Conservation (phyloP, 2,888 invertebrate species). For the Sipha maydis region DNA sequence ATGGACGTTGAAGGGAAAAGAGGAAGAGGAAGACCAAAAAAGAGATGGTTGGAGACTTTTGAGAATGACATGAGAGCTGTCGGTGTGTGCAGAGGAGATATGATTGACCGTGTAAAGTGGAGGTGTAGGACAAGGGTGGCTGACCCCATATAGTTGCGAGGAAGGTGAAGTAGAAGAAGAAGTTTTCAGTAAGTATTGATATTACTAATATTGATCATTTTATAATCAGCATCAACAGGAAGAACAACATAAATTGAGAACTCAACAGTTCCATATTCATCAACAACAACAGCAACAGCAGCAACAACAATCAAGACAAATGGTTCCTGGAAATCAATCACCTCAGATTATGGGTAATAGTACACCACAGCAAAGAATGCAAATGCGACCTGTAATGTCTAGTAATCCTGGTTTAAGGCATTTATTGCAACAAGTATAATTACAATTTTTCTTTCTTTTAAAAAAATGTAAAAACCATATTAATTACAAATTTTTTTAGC, state of each 20-base stretch:
- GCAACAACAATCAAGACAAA: constrained; percentile 65
- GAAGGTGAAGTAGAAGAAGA: too few relatives aligned
- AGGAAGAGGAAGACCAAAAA: too few relatives aligned
- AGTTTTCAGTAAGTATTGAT: background rate
- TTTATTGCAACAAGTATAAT: constrained; percentile 79
- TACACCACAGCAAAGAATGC: constrained; percentile 71
- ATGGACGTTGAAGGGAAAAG: too few relatives aligned
- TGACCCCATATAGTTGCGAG: too few relatives aligned
- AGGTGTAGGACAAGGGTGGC: too few relatives aligned
- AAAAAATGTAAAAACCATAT: background rate
- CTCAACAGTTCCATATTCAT: constrained; percentile 70
- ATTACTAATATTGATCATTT: constrained; percentile 27
- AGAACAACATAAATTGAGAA: constrained; percentile 67
- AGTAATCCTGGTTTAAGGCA: constrained; percentile 83
- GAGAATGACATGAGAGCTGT: too few relatives aligned
- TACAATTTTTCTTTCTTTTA: constrained; percentile 19
- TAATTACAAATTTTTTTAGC: constrained; percentile 69
- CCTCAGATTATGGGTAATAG: constrained; percentile 67
- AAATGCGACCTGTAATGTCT: constrained; percentile 77
- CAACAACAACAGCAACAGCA: constrained; percentile 69
- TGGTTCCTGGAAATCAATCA: constrained; percentile 66
- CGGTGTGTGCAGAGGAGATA: too few relatives aligned
- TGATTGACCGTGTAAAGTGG: too few relatives aligned
- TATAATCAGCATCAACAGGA: constrained; percentile 64
- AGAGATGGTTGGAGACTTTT: too few relatives aligned